phyloP scores from a whole-genome alignment of 1,140 invertebrate genomes.

The Calliopsis andreniformis region DNA sequence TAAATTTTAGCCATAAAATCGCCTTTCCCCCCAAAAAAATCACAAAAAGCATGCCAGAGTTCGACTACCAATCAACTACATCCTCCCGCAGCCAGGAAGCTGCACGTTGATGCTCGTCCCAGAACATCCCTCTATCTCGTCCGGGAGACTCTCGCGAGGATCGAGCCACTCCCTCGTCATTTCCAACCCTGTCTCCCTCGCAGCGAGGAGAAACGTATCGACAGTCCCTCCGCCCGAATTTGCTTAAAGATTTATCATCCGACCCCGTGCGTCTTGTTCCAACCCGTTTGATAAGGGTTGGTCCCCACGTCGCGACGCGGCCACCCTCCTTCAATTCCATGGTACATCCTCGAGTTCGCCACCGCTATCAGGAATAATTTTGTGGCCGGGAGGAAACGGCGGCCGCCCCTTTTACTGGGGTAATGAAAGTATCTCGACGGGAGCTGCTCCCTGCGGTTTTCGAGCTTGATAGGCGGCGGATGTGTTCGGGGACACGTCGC shows the following conservation, averaged over 20 bases:
- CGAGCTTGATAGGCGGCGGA: neutral
- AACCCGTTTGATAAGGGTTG: conserved; percentile 22
- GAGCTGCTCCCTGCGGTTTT: neutral
- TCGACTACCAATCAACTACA: conserved; percentile 23
- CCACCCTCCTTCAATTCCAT: neutral
- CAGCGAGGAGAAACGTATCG: conserved; percentile 31
- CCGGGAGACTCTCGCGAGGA: conserved; percentile 24
- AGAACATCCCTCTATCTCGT: conserved; percentile 14
- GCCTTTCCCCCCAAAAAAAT: neutral
- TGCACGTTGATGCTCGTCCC: neutral
- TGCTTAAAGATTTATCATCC: conserved; percentile 53
- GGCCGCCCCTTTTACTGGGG: neutral
- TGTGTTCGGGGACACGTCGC: conserved; percentile 4
- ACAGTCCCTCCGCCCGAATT: conserved; percentile 20
- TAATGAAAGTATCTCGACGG: conserved; percentile 13
- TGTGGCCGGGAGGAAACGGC: neutral
- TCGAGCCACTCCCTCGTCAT: conserved; percentile 8
- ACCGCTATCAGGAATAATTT: conserved; percentile 29
- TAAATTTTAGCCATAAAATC: conserved; percentile 4
- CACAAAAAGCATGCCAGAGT: neutral
- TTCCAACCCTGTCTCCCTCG: neutral
- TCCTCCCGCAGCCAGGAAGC: neutral
- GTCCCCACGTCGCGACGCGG: neutral
- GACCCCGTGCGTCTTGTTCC: conserved; percentile 15
- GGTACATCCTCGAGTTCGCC: neutral